These are phyloP conservation scores for Acanthosepion esculentum DNA, from an alignment of 2,888 invertebrate species.

Conservation along the genomic window DNA sequence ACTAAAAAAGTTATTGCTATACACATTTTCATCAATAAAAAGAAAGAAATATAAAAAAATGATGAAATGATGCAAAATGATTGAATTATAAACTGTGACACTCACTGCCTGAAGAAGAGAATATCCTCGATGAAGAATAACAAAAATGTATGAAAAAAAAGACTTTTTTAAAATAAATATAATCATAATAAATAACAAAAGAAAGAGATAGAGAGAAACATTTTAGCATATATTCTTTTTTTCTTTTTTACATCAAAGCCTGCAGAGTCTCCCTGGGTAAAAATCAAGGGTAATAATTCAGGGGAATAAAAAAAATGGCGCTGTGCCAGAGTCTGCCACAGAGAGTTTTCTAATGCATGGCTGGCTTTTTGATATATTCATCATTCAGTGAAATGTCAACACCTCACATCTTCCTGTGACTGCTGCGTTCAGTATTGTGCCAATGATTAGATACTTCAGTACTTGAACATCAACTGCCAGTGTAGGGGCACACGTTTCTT, in stretches of 20 bases:
- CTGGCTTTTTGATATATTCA: neutral
- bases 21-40: no score
- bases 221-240: neutral
- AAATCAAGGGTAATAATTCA: conserved; percentile 11
- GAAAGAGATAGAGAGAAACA: neutral
- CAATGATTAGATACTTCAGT: conserved; percentile 20
- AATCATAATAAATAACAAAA: neutral
- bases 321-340: neutral
- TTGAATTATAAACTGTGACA: no score
- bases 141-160: no score
- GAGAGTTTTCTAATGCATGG: neutral
- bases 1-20: no score
- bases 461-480: neutral
- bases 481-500: neutral
- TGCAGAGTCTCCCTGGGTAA: neutral
- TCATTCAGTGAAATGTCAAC: conserved; percentile 12
- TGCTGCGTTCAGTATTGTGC: neutral
- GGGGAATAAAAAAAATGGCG: neutral
- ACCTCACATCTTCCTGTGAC: neutral
- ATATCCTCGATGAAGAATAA: no score
- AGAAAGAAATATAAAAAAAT: no score
- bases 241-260: conserved; percentile 14
- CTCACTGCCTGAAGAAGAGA: no score
- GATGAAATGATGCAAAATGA: no score
- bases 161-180: no score